Base-by-base conservation (phyloP, 2,888 invertebrate genomes). In the Dolomedes plantarius region DNA sequence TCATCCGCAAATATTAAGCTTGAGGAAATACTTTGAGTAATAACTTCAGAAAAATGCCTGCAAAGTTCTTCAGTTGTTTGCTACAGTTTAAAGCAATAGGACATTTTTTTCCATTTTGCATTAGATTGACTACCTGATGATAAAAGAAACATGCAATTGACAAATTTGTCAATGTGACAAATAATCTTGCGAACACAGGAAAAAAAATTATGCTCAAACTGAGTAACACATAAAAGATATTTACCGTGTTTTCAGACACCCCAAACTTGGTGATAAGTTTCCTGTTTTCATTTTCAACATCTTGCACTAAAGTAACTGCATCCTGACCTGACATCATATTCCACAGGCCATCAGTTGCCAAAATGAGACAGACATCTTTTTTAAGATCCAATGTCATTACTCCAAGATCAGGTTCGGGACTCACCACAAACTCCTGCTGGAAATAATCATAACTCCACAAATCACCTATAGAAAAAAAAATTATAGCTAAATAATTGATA, bases 281-380 rank as follows among this genome's bases (percentile, higher is more conserved):
- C 78, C 96, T 95, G 90, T 96, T 96, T 89, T 95, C 95, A 39
- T 93, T 92, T 91, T 96, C 97, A 0, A 96, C 95, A 67, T 94
- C 94, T 89, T 95, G 95, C 0, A 98, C 97, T 87, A 96, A 93
- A 79, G 94, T 94, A 7, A 98, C 96, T 0, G 98, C 96, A 88
- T 95, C 94, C 89, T 95, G 94, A 0, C 97, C 94, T 0, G 94
- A 94, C 89, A 99, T 92, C 94, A 99, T 97, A 92, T 99, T 99
- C 96, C 97, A 98, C 36, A 99, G 92, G 0, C 99, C 99, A 92
- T 99, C 99, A 0, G 98, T 98, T 76, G 98, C 98, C 90, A 99
- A 95, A 89, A 99, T 95, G 64, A 99, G 93, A 92, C 98, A 99
- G 89, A 96, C 92, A 88, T 93, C 92, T 31, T 93, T 94, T 73